Evolutionary conservation across 2,888 invertebrate species (phyloP).

Genomic region (Agapetus fuscipes): DNA sequence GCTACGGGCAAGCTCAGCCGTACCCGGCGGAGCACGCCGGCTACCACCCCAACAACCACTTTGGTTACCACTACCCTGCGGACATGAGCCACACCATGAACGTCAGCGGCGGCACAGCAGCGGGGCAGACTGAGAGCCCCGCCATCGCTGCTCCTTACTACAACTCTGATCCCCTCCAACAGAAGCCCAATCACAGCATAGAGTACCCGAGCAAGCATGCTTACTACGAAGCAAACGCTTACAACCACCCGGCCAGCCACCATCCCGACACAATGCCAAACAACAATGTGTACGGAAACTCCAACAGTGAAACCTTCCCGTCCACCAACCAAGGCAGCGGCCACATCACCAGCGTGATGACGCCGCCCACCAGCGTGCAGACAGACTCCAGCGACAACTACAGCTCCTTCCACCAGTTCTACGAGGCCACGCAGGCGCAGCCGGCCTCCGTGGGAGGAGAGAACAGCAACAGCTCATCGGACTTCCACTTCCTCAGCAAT

Average conservation of each 20-base stretch:
- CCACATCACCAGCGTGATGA: constrained; percentile 35
- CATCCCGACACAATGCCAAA: constrained; percentile 15
- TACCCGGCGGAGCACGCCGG: constrained; percentile 18
- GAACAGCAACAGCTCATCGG: constrained; percentile 86
- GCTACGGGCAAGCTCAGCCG: constrained; percentile 27
- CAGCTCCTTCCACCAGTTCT: constrained; percentile 63
- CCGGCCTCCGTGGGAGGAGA: constrained; percentile 46
- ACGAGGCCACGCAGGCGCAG: constrained; percentile 46
- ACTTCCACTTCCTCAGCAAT: constrained; percentile 88
- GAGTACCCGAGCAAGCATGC: constrained; percentile 43
- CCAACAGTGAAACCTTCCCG: constrained; percentile 13
- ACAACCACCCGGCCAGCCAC: constrained; percentile 31
- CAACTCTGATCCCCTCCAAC: constrained; percentile 31
- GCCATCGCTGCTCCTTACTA: constrained; percentile 34
- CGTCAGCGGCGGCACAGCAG: constrained; percentile 14
- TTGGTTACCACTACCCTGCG: constrained; percentile 44
- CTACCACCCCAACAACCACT: constrained; percentile 30
- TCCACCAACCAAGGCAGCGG: constrained; percentile 16
- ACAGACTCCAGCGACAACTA: constrained; percentile 56
- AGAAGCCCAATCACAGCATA: constrained; percentile 40
- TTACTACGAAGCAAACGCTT: constrained; percentile 47
- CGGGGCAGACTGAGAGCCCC: constrained; percentile 36
- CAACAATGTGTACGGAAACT: constrained; percentile 20
- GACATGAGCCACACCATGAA: constrained; percentile 24
- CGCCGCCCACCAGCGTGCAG: constrained; percentile 48